phyloP scores from a whole-genome alignment of 2,797 vertebrate genomes.

The Myripristis jacobus region DNA sequence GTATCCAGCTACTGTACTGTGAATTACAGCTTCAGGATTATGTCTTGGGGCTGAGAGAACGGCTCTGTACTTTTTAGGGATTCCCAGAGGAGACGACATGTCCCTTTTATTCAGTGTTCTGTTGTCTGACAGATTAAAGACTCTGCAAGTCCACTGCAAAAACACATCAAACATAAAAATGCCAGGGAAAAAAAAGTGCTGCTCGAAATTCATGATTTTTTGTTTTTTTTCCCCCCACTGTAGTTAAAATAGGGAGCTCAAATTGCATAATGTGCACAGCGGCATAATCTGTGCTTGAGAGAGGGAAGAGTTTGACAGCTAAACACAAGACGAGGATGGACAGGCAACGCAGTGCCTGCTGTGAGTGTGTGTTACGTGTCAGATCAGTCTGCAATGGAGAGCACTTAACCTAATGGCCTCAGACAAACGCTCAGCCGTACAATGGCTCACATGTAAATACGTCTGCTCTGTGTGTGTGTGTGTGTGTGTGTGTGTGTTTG shows the following conservation, averaged over 20 bases:
- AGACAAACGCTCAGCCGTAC: slow-evolving; percentile 45
- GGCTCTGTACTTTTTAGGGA: slow-evolving; percentile 47
- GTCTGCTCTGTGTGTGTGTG: slow-evolving; percentile 19
- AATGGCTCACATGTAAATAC: slow-evolving; percentile 59
- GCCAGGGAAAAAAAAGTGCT: slow-evolving; percentile 10
- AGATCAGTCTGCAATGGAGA: slow-evolving; percentile 29
- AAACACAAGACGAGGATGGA: not conserved
- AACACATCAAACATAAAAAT: slow-evolving; percentile 42
- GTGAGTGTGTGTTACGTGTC: slow-evolving; percentile 19
- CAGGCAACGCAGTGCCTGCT: not conserved
- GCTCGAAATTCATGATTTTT: slow-evolving; percentile 48
- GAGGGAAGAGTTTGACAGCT: slow-evolving; percentile 31
- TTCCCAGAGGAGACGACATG: slow-evolving; percentile 50
- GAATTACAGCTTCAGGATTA: slow-evolving; percentile 62
- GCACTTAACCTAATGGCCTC: slow-evolving; percentile 68
- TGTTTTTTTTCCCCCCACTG: no score
- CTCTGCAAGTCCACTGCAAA: slow-evolving; percentile 22
- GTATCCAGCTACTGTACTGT: slow-evolving; percentile 45
- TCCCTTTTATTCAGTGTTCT: slow-evolving; percentile 31
- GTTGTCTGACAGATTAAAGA: slow-evolving; percentile 55
- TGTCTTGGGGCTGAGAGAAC: slow-evolving; percentile 35
- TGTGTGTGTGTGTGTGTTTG: slow-evolving; percentile 20
- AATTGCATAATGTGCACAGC: not conserved
- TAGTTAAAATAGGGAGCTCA: slow-evolving; percentile 37
- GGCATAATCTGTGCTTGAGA: not conserved